Percentiles rank a stretch among this genome's conserved stretches.
Conservation (phyloP, 2,888 invertebrate genomes). For the Emmelina monodactyla region DNA sequence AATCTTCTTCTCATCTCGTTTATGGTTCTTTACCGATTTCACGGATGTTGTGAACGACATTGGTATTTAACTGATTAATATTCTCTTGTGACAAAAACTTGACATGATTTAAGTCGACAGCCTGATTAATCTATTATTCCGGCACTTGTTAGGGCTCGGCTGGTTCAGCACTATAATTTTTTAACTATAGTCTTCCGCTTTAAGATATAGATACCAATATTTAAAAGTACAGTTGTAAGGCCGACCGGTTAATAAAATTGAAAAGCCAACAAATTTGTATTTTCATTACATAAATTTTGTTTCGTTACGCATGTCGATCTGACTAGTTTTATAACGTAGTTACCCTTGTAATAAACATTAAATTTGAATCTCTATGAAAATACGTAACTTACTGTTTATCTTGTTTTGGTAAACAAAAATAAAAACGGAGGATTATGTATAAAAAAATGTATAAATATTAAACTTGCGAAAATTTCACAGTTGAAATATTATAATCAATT, state of each 20-base stretch:
- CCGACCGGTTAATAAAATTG: constrained; percentile 50
- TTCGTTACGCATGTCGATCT: constrained; percentile 36
- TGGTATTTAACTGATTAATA: constrained; percentile 1
- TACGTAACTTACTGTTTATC: not conserved
- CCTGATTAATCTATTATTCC: too few species aligned
- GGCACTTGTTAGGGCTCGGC: too few species aligned
- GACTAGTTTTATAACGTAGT: constrained; percentile 55
- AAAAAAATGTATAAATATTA: too few species aligned
- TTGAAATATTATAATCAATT: too few species aligned
- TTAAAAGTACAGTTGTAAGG: constrained; percentile 47
- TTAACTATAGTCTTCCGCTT: constrained; percentile 49
- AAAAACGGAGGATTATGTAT: not conserved
- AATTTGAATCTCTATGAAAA: not conserved
- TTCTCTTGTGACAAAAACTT: too few species aligned
- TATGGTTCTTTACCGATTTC: not conserved
- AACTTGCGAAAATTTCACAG: too few species aligned
- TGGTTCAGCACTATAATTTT: too few species aligned
- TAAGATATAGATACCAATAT: constrained; percentile 28
- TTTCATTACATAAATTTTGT: constrained; percentile 39
- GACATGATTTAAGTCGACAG: too few species aligned
- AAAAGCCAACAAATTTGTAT: constrained; percentile 44
- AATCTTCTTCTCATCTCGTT: not conserved
- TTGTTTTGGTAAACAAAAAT: not conserved
- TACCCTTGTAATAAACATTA: constrained; percentile 43
- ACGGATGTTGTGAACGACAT: not conserved